A percentile compares a stretch with the other conserved stretches of the same genome.
These are phyloP conservation scores for Pedionomus torquatus DNA, from an alignment of 2,113 vertebrate genomes.

Conservation along the genomic window DNA sequence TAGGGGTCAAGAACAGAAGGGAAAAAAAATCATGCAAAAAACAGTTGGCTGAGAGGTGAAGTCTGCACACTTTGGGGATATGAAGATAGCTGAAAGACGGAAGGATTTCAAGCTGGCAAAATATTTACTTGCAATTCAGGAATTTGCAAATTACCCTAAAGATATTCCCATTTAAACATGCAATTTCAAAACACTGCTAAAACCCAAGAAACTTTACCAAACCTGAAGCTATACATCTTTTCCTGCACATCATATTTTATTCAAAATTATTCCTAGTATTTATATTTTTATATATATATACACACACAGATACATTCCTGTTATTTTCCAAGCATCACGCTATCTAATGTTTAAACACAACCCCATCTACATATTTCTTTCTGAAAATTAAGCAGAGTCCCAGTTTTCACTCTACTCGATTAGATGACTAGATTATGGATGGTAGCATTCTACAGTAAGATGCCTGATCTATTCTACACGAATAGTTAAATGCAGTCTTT, in stretches of 20 bases:
- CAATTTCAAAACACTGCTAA: not conserved
- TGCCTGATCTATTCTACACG: not conserved
- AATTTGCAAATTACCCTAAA: not conserved
- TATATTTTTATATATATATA: not conserved
- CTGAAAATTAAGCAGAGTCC: not conserved
- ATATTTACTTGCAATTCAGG: not conserved
- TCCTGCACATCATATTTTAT: not conserved
- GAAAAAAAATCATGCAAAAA: not conserved
- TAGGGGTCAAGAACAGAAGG: not conserved
- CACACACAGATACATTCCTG: not conserved
- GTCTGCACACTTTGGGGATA: not conserved
- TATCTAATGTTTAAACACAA: not conserved
- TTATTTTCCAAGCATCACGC: not conserved
- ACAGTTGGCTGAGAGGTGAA: not conserved
- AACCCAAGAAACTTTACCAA: not conserved
- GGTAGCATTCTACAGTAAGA: not conserved
- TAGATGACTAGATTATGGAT: not conserved
- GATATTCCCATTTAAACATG: not conserved
- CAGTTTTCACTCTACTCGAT: not conserved
- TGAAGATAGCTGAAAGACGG: not conserved
- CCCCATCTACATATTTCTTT: not conserved
- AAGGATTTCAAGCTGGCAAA: not conserved
- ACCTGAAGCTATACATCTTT: not conserved
- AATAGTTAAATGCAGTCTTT: not conserved
- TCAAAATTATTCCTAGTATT: not conserved